Evolutionary conservation across 2,797 vertebrate species (phyloP), one percentile per base, ranked within the genome.

Genomic region (Cossypha niveicapilla): DNA sequence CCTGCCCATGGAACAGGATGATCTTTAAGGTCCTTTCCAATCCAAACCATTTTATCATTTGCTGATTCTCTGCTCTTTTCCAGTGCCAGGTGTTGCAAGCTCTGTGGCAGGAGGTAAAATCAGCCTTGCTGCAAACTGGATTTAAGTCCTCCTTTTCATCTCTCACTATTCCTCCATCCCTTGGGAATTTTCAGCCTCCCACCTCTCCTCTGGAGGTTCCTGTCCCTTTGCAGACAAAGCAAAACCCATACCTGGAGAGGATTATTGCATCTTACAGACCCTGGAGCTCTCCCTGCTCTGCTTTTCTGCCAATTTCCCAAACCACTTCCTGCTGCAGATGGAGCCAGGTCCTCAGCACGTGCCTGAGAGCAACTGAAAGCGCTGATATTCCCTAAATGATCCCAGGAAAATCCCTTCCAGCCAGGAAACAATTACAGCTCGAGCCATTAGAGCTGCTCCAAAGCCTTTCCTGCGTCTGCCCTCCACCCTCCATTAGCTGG

Each of bases 361-460:
- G 61, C 6, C 7, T 1, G 3, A 75, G 51, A 90, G 70, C 68
- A 13, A 16, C 58, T 16, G 80, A 41, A 81, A 70, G n/a, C n/a
- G 1, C 67, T 34, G 3, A 0, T 42, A 7, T 11, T 81, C 27
- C 21, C 17, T 47, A 21, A 44, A 6, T 67, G 60, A 58, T 56
- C 67, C 34, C 60, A 79, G 32, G 61, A 90, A 79, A 94, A 90
- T 50, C 65, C 82, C 53, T 74, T 65, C 88, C 53, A 63, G 75
- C 19, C 71, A 91, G 92, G 86, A 96, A 94, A 42, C 71, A 93
- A 45, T 37, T 88, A 78, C 37, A 57, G 37, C 71, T 84, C 19
- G 14, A 90, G 47, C 45, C 34, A 67, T 74, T 76, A 86, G 14
- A 54, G 50, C 27, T 80, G 44, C 53, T 58, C 8, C 18, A 53